Evolutionary conservation across 2,797 vertebrate genomes (phyloP).

Genomic region (Erithacus rubecula): DNA sequence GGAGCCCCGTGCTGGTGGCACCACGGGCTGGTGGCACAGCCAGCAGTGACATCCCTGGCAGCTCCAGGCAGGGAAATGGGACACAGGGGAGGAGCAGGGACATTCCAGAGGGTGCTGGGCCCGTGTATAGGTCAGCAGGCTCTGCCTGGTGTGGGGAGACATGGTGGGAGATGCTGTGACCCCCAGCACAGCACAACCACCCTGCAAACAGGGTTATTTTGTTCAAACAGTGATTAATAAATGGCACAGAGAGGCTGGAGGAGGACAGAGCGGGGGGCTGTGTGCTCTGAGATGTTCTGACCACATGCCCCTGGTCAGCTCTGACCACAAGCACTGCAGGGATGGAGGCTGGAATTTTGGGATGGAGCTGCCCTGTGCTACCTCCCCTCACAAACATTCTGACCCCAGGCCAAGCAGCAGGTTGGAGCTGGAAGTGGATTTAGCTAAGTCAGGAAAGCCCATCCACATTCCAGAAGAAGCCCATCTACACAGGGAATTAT

Average conservation of each 20-base stretch:
- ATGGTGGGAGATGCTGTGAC: not conserved
- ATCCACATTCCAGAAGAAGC: not conserved
- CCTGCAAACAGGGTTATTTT: fast-evolving
- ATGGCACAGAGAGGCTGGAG: not conserved
- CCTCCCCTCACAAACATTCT: not conserved
- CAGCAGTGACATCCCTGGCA: not conserved
- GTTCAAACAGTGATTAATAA: not conserved
- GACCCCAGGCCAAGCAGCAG: not conserved
- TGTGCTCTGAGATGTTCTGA: fast-evolving
- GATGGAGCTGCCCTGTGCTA: not conserved
- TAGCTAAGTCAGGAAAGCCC: not conserved
- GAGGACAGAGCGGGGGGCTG: not conserved
- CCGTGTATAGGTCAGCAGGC: not conserved
- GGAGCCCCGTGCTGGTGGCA: not conserved
- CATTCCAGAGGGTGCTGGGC: not conserved
- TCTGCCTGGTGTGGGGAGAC: fast-evolving
- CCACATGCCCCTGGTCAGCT: not conserved
- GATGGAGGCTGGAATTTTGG: not conserved
- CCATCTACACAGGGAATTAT: not conserved
- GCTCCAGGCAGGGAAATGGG: not conserved
- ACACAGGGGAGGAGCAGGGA: not conserved
- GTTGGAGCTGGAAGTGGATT: not conserved
- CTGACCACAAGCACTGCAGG: not conserved
- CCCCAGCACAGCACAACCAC: not conserved
- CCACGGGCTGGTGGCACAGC: not conserved